Conservation (phyloP, 1,140 invertebrate species). For the Drosophila jambulina region DNA sequence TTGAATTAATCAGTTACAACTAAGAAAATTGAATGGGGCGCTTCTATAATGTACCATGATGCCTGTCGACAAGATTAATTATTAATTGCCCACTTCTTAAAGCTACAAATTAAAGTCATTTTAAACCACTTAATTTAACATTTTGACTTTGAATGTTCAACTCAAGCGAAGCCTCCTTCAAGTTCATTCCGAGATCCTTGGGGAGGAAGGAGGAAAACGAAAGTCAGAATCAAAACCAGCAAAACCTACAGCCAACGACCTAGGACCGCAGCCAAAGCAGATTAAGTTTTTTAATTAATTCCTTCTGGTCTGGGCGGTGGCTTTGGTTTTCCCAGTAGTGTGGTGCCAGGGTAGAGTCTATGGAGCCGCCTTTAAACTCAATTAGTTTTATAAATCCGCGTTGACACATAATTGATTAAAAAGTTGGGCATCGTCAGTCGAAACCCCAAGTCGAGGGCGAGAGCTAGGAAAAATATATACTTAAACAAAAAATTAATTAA, state of each 20-base stretch:
- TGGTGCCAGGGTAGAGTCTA: not conserved
- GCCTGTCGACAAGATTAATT: too few relatives aligned
- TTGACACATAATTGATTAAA: constrained; percentile 77
- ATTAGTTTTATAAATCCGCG: constrained; percentile 77
- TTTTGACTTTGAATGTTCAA: too few relatives aligned
- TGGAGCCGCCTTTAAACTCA: constrained; percentile 51
- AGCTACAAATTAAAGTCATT: not conserved
- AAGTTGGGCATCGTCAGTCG: constrained; percentile 28
- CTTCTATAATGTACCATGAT: too few relatives aligned
- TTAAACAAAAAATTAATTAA: constrained; percentile 39
- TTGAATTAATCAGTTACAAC: too few relatives aligned
- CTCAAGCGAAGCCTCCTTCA: too few relatives aligned
- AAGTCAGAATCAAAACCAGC: constrained; percentile 32
- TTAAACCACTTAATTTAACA: not conserved
- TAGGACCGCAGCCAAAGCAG: constrained; percentile 51
- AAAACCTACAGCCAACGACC: constrained; percentile 16
- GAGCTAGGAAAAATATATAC: constrained; percentile 6
- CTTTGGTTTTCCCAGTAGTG: constrained; percentile 2
- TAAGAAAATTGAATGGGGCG: too few relatives aligned
- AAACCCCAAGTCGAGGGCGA: constrained; percentile 14
- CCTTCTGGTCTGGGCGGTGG: constrained; percentile 25
- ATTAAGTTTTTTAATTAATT: constrained; percentile 82
- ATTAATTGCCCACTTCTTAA: too few relatives aligned
- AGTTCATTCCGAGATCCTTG: not conserved
- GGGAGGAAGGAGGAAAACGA: not conserved